Evolutionary conservation across 1,140 invertebrate species (phyloP).

Genomic region (Apis laboriosa): DNA sequence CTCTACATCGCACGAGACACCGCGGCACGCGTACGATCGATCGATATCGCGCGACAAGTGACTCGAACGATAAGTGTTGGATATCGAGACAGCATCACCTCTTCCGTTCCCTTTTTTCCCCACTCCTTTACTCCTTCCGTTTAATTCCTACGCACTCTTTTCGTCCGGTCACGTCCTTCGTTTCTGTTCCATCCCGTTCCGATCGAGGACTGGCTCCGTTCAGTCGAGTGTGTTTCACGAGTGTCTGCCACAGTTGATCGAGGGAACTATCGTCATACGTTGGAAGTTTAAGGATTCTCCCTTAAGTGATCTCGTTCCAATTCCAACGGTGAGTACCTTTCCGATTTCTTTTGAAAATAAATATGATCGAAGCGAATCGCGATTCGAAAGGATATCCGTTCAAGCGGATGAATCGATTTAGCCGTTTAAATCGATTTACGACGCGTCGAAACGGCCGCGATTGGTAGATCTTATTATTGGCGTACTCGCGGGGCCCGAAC

Average conservation of each 20-base stretch:
- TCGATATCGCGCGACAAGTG: constrained; percentile 58
- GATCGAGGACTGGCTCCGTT: not conserved
- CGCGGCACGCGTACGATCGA: constrained; percentile 60
- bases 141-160: not conserved
- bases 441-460: not conserved
- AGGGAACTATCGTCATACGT: not conserved
- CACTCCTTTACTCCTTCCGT: not conserved
- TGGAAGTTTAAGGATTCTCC: constrained; percentile 35
- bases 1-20: constrained; percentile 32
- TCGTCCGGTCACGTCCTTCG: not conserved
- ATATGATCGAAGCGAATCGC: not conserved
- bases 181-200: not conserved
- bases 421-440: constrained; percentile 5
- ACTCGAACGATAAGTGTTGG: constrained; percentile 38
- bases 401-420: not conserved
- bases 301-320: too few relatives aligned
- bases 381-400: not conserved
- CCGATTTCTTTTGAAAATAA: not conserved
- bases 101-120: not conserved
- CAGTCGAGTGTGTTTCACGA: constrained; percentile 33
- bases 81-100: constrained; percentile 34
- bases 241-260: constrained; percentile 33
- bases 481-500: not conserved
- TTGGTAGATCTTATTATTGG: constrained; percentile 16
- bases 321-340: constrained; percentile 2